Conservation (phyloP, 2,113 vertebrate species). For the Clarias macrocephalus region DNA sequence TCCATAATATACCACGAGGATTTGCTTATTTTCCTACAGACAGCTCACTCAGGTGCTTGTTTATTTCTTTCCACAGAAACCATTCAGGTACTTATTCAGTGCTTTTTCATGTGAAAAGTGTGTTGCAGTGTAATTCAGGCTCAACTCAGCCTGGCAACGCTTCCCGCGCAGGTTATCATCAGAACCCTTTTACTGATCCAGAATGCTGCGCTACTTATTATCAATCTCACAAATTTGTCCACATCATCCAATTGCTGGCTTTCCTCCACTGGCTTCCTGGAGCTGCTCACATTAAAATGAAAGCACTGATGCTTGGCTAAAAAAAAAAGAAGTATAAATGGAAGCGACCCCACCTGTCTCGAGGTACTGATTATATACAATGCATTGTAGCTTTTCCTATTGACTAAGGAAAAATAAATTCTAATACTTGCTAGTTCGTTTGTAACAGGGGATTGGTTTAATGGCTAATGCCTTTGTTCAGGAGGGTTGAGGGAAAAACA, state of each 20-base stretch:
- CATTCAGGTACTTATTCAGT: neutral
- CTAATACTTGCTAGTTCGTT: neutral
- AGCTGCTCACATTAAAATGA: slow-evolving; percentile 10
- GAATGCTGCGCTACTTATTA: neutral
- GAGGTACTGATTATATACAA: neutral
- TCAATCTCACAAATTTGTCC: neutral
- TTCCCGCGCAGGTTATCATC: neutral
- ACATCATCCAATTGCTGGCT: neutral
- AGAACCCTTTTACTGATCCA: neutral
- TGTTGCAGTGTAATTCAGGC: neutral
- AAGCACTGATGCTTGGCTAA: slow-evolving; percentile 3
- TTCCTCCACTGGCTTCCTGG: neutral
- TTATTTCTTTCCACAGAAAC: neutral
- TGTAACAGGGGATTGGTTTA: neutral
- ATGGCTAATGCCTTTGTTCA: neutral
- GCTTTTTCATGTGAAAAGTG: neutral
- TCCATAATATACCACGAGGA: neutral
- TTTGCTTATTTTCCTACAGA: neutral
- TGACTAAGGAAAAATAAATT: neutral
- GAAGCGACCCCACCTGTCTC: neutral
- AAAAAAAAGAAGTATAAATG: no score
- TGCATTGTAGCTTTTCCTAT: neutral
- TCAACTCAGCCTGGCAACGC: neutral
- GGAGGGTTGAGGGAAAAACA: neutral
- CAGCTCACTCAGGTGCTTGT: neutral